Evolutionary conservation across 2,888 invertebrate genomes (phyloP).

Genomic region (Theretra japonica): DNA sequence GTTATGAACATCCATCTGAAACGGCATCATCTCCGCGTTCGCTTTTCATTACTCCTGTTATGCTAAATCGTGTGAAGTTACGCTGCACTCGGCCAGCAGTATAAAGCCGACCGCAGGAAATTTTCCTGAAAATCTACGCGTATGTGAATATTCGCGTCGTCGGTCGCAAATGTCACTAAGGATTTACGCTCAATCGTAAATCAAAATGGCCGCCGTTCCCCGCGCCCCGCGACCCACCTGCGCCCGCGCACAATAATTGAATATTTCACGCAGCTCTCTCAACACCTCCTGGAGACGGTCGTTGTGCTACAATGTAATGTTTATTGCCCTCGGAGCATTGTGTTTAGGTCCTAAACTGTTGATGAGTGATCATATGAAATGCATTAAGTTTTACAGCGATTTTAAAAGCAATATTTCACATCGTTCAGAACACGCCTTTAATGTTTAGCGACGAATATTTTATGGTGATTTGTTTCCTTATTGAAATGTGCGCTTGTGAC

Average conservation of each 20-base stretch:
- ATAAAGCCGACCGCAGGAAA: conserved; percentile 57
- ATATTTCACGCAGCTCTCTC: conserved; percentile 82
- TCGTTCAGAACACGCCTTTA: conserved; percentile 74
- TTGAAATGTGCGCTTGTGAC: conserved; percentile 58
- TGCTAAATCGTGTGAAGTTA: conserved; percentile 39
- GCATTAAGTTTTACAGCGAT: conserved; percentile 80
- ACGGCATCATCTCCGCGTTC: conserved; percentile 41
- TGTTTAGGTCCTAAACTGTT: conserved; percentile 82
- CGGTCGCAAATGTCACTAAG: conserved; percentile 81
- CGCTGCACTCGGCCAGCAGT: conserved; percentile 49
- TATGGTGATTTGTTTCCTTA: conserved; percentile 84
- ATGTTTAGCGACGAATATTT: conserved; percentile 74
- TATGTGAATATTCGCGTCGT: conserved; percentile 62
- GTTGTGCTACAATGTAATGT: conserved; percentile 78
- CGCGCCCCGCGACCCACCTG: conserved; percentile 65
- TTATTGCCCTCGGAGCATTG: conserved; percentile 76
- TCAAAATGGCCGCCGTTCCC: conserved; percentile 79
- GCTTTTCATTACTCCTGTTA: conserved; percentile 52
- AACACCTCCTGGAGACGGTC: conserved; percentile 76
- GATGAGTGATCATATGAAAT: conserved; percentile 81
- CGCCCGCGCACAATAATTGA: conserved; percentile 81
- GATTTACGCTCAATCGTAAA: conserved; percentile 82
- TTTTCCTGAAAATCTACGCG: conserved; percentile 73
- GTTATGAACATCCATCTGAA: conserved; percentile 48
- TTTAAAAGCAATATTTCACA: conserved; percentile 83